These are phyloP conservation scores for Pheosia gnoma DNA, from an alignment of 2,888 invertebrate genomes.

Conservation along the genomic window DNA sequence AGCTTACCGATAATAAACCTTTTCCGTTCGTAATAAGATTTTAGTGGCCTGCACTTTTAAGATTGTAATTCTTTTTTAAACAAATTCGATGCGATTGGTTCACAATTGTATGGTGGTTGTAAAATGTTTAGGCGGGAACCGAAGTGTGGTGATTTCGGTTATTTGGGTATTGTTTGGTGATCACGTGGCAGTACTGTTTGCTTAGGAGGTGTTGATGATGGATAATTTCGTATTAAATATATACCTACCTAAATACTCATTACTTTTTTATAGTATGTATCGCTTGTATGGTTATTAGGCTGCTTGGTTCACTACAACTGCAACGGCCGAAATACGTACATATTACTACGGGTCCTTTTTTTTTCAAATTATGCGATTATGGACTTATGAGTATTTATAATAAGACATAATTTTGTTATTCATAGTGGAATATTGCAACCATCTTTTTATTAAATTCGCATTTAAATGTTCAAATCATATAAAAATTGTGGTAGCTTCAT, in stretches of 20 bases:
- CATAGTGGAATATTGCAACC: no score
- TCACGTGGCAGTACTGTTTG: slow-evolving; percentile 50
- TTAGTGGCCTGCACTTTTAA: background rate
- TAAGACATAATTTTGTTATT: no score
- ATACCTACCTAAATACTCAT: background rate
- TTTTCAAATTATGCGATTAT: no score
- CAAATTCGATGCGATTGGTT: slow-evolving; percentile 6
- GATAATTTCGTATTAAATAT: slow-evolving; percentile 36
- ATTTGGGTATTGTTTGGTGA: slow-evolving; percentile 65
- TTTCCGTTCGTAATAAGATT: slow-evolving; percentile 11
- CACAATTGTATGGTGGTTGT: slow-evolving; percentile 42
- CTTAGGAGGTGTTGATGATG: slow-evolving; percentile 56
- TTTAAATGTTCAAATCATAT: no score
- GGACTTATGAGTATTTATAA: no score
- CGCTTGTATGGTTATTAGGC: no score
- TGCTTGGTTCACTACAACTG: no score
- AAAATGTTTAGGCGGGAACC: slow-evolving; percentile 54
- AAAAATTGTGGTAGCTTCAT: no score
- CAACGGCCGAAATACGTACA: no score
- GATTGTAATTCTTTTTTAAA: background rate
- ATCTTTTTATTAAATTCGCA: no score
- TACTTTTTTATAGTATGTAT: no score
- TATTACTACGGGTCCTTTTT: no score
- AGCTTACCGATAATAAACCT: slow-evolving; percentile 12
- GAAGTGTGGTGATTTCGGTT: slow-evolving; percentile 49